These are phyloP conservation scores for Strix uralensis DNA, from an alignment of 2,113 vertebrate genomes.

Conservation along the genomic window DNA sequence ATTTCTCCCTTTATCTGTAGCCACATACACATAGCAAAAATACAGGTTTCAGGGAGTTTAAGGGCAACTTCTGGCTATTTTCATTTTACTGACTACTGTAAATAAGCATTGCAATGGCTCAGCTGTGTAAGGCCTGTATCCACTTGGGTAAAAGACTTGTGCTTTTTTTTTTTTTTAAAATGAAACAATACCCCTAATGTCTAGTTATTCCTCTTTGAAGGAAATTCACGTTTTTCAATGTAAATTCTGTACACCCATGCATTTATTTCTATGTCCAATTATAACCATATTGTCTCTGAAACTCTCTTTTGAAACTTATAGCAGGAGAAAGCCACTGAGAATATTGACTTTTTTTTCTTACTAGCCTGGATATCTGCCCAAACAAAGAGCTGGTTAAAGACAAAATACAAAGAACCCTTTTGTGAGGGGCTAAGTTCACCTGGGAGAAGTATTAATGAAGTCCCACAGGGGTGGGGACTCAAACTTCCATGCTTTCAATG, in stretches of 20 bases:
- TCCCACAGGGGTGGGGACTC: slow-evolving; percentile 62
- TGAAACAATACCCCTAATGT: background rate
- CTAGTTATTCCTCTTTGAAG: background rate
- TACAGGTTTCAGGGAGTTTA: background rate
- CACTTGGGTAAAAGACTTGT: background rate
- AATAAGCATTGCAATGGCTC: background rate
- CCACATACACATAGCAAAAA: background rate
- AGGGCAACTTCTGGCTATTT: background rate
- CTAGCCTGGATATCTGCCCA: slow-evolving; percentile 67
- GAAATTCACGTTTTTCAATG: background rate
- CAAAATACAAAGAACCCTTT: slow-evolving; percentile 76
- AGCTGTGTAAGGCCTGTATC: background rate
- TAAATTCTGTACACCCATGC: background rate
- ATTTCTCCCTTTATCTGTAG: background rate
- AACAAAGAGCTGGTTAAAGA: slow-evolving; percentile 76
- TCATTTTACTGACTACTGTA: background rate
- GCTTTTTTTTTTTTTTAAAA: background rate
- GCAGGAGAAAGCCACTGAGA: slow-evolving; percentile 61
- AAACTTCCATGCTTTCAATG: slow-evolving; percentile 50
- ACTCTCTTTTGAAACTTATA: slow-evolving; percentile 54
- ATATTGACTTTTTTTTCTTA: slow-evolving; percentile 70
- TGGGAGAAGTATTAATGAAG: slow-evolving; percentile 75
- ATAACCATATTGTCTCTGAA: slow-evolving; percentile 17
- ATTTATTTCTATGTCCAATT: background rate
- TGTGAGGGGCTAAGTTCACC: slow-evolving; percentile 72